phyloP scores from a whole-genome alignment of 2,113 vertebrate genomes.

The Carlito syrichta region DNA sequence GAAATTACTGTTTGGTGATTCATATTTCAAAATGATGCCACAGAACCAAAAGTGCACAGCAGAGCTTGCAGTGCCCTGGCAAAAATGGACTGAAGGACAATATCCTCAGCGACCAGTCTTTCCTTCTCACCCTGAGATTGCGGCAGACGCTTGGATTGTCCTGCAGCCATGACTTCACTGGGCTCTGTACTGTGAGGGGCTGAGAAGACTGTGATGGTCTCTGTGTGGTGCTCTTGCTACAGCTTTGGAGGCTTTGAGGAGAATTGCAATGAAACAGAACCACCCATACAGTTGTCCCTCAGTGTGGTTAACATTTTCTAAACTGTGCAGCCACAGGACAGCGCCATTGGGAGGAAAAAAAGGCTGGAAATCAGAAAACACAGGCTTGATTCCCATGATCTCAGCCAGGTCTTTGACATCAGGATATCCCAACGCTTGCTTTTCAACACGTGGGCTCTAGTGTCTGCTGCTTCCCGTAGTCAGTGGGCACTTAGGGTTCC shows the following conservation, averaged over 20 bases:
- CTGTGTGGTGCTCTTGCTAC: not conserved
- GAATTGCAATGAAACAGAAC: not conserved
- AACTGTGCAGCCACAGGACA: not conserved
- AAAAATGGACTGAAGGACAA: constrained; percentile 10
- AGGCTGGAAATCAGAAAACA: not conserved
- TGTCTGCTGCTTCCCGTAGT: not conserved
- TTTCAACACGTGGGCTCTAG: not conserved
- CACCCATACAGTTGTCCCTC: not conserved
- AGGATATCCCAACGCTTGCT: not conserved
- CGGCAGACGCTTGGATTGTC: not conserved
- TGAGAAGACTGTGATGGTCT: constrained; percentile 8
- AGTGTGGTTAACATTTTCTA: not conserved
- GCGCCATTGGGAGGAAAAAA: not conserved
- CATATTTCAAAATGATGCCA: constrained; percentile 45
- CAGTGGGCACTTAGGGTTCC: not conserved
- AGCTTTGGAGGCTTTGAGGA: not conserved
- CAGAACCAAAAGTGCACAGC: constrained; percentile 38
- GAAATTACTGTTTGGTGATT: constrained; percentile 58
- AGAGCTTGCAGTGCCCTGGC: not conserved
- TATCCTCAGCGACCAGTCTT: not conserved
- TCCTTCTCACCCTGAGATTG: not conserved
- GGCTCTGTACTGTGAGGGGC: not conserved
- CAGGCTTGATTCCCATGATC: not conserved
- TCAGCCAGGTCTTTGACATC: not conserved
- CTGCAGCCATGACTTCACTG: not conserved